Conservation (phyloP, 2,113 vertebrate species). For the Sturnus vulgaris region DNA sequence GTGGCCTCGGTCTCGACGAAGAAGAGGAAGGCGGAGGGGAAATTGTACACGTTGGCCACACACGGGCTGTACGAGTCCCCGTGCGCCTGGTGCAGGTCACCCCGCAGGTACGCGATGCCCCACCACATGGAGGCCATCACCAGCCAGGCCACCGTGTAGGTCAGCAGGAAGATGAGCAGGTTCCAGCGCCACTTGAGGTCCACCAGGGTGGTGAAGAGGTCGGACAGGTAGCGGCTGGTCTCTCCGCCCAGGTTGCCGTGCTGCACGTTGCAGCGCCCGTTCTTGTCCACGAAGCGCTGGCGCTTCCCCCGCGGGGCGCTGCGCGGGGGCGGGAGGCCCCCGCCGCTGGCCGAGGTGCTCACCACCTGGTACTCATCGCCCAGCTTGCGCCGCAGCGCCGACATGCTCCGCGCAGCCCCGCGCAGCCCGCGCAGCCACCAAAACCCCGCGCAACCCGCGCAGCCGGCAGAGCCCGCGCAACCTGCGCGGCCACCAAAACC, state of each 20-base stretch:
- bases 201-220: slow-evolving; percentile 98
- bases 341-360: slow-evolving; percentile 93
- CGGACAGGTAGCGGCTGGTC: slow-evolving; percentile 95
- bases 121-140: slow-evolving; percentile 99
- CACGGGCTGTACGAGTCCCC: slow-evolving; percentile 95
- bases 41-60: slow-evolving; percentile 98
- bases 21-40: slow-evolving; percentile 97
- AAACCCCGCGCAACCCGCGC: no score
- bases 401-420: slow-evolving; percentile 73
- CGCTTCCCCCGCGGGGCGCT: slow-evolving; percentile 85
- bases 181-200: slow-evolving; percentile 99
- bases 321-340: slow-evolving; percentile 74
- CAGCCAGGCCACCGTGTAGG: slow-evolving; percentile 98
- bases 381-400: slow-evolving; percentile 97
- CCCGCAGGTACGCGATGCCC: slow-evolving; percentile 94
- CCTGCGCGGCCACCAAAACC: no score
- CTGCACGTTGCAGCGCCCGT: slow-evolving; percentile 97
- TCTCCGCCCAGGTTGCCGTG: slow-evolving; percentile 97
- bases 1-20: slow-evolving; percentile 98
- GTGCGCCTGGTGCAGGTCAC: slow-evolving; percentile 90
- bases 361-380: slow-evolving; percentile 98
- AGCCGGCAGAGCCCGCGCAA: no score
- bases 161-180: slow-evolving; percentile 97
- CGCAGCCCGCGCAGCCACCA: background rate
- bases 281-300: slow-evolving; percentile 98